Evolutionary conservation across 2,888 invertebrate genomes (phyloP).

Genomic region (Glyphotaelius pellucidus): DNA sequence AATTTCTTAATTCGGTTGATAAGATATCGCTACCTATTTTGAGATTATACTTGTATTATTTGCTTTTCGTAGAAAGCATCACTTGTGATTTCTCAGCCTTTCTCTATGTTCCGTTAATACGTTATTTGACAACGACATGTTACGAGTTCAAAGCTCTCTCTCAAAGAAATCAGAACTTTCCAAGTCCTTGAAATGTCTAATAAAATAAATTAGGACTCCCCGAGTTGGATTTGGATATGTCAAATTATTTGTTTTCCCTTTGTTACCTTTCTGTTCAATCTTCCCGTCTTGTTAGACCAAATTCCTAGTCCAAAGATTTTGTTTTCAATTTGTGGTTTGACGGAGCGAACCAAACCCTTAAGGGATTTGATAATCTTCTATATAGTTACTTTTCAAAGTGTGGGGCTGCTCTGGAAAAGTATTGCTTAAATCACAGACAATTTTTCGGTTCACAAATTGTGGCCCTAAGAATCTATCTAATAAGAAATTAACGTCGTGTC

Average conservation of each 20-base stretch:
- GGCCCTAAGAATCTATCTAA: constrained; percentile 36
- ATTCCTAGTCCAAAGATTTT: constrained; percentile 8
- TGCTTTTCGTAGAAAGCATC: not conserved
- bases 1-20: not conserved
- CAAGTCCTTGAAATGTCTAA: not conserved
- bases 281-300: not conserved
- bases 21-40: not conserved
- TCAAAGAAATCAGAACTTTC: not conserved
- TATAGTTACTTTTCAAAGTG: not conserved
- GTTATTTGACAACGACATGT: not conserved
- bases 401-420: constrained; percentile 10
- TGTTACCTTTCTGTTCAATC: not conserved
- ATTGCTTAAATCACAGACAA: not conserved
- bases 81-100: not conserved
- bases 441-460: not conserved
- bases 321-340: constrained; percentile 25
- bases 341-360: constrained; percentile 8
- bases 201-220: not conserved
- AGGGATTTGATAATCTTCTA: constrained; percentile 26
- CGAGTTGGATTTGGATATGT: not conserved
- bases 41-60: not conserved
- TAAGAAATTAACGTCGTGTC: constrained; percentile 54
- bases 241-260: constrained; percentile 14
- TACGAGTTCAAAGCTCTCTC: no score
- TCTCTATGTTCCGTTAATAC: not conserved